A percentile compares a stretch with the other conserved stretches of the same genome.
Conservation (phyloP, 1,140 invertebrate genomes). For the Cydia strobilella region DNA sequence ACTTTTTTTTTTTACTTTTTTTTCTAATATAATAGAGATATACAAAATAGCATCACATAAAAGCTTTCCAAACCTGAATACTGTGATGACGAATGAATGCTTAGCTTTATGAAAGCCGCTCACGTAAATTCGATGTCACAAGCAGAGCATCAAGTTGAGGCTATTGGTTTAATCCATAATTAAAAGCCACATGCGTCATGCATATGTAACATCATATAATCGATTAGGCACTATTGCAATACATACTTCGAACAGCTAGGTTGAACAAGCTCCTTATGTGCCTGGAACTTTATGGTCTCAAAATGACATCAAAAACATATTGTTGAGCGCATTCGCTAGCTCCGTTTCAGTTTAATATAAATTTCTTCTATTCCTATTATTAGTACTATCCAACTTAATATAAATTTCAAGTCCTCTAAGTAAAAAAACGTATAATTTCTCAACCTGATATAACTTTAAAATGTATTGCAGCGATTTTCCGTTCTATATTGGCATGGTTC, state of each 20-base stretch:
- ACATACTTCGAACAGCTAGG: not conserved
- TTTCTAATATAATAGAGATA: too few relatives aligned
- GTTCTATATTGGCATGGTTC: too few relatives aligned
- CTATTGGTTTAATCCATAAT: not conserved
- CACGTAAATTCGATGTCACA: not conserved
- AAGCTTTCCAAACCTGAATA: not conserved
- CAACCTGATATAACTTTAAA: too few relatives aligned
- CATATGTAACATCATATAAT: not conserved
- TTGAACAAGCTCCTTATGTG: not conserved
- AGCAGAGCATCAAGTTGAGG: not conserved
- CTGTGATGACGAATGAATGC: not conserved
- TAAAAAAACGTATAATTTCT: too few relatives aligned
- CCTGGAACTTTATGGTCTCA: not conserved
- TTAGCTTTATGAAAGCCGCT: not conserved
- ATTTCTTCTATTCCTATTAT: too few relatives aligned
- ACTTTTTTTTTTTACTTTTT: too few relatives aligned
- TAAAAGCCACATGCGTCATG: conserved; percentile 9
- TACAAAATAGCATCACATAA: not conserved
- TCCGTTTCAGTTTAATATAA: too few relatives aligned
- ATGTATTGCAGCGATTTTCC: too few relatives aligned
- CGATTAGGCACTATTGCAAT: not conserved
- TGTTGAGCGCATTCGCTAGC: too few relatives aligned
- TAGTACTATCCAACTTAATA: too few relatives aligned
- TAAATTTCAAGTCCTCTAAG: too few relatives aligned
- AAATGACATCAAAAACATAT: not conserved